Evolutionary conservation across 2,113 vertebrate genomes (phyloP).

Genomic region (Saimiri boliviensis): DNA sequence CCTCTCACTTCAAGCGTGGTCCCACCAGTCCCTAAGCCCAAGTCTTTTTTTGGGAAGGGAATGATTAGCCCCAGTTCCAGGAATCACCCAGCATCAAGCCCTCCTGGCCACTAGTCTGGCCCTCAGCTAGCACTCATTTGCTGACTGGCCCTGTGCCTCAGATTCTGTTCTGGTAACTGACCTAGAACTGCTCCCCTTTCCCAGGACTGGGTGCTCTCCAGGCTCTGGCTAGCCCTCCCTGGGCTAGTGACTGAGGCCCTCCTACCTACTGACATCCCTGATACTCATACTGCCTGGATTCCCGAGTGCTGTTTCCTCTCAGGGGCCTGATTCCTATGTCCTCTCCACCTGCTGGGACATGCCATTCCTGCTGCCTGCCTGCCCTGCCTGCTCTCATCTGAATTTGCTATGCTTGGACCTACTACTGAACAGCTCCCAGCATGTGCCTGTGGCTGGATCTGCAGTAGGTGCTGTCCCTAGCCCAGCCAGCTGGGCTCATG

Average conservation of each 20-base stretch:
- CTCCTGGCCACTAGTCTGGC: neutral
- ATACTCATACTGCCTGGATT: neutral
- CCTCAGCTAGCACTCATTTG: neutral
- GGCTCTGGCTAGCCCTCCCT: neutral
- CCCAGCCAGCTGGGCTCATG: rapidly evolving
- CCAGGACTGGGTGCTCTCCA: neutral
- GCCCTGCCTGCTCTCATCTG: neutral
- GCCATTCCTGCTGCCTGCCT: neutral
- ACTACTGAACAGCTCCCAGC: neutral
- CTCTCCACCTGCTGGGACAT: neutral
- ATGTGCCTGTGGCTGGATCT: neutral
- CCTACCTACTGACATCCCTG: neutral
- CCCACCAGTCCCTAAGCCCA: neutral
- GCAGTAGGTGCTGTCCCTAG: neutral
- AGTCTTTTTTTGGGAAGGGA: neutral
- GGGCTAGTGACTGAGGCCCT: neutral
- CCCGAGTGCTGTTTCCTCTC: neutral
- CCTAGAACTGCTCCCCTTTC: neutral
- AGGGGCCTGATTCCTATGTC: neutral
- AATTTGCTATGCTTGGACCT: neutral
- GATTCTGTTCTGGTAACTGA: neutral
- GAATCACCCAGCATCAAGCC: neutral
- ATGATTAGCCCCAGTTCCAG: neutral
- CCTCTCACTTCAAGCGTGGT: neutral
- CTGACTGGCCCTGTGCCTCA: neutral